phyloP scores from a whole-genome alignment of 2,113 vertebrate species.

The Lontra canadensis region DNA sequence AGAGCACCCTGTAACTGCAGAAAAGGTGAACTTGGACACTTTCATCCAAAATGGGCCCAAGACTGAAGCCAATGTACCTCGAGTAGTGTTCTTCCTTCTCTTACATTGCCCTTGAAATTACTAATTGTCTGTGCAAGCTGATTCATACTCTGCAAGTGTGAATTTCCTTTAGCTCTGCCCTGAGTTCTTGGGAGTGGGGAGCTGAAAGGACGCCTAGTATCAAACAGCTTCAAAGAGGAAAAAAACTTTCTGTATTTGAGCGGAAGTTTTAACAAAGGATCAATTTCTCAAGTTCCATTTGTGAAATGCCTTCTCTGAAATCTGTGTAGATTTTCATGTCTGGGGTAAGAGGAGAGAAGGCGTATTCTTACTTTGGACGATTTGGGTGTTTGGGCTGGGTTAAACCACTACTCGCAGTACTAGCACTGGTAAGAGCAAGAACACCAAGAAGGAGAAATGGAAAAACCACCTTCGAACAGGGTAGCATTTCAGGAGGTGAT shows the following conservation, averaged over 20 bases:
- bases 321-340: not conserved
- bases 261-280: not conserved
- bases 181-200: not conserved
- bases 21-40: not conserved
- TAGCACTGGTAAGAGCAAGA: not conserved
- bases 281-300: not conserved
- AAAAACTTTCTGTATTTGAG: not conserved
- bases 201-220: not conserved
- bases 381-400: not conserved
- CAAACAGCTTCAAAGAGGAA: not conserved
- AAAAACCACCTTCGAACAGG: not conserved
- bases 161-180: slow-evolving; percentile 9
- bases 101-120: not conserved
- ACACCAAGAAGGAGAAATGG: not conserved
- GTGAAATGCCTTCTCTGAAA: not conserved
- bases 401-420: not conserved
- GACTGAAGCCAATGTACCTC: not conserved
- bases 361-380: not conserved
- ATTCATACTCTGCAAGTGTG: not conserved
- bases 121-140: not conserved
- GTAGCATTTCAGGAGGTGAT: not conserved
- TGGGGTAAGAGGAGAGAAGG: not conserved
- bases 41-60: rapidly evolving
- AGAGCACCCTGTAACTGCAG: not conserved
- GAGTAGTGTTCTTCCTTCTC: not conserved